Percentiles rank a stretch among this genome's conserved stretches.
Conservation (phyloP, 1,140 invertebrate genomes). For the Diorhabda carinulata region DNA sequence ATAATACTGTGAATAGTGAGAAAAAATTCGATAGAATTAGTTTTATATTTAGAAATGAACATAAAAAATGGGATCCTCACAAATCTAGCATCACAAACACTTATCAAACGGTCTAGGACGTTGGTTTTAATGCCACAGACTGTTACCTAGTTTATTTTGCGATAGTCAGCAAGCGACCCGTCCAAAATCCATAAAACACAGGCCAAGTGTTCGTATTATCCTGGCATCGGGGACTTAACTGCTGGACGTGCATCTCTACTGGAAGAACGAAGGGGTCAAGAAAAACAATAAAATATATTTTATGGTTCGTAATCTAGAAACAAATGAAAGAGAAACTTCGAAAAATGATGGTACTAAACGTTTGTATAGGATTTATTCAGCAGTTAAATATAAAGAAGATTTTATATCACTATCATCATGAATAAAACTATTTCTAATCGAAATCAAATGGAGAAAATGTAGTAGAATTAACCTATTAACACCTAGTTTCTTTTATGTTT, state of each 20-base stretch:
- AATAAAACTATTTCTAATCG: too few species aligned
- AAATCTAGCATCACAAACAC: constrained; percentile 3
- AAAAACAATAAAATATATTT: constrained; percentile 34
- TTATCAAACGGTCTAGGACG: constrained; percentile 8
- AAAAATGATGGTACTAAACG: constrained; percentile 23
- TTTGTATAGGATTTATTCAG: constrained; percentile 21
- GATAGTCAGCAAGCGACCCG: constrained; percentile 33
- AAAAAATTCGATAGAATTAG: too few species aligned
- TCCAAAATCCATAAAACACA: constrained; percentile 33
- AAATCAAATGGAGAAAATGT: too few species aligned
- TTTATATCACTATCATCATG: too few species aligned
- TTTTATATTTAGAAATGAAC: too few species aligned
- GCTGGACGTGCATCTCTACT: constrained; percentile 25
- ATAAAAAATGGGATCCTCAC: neutral
- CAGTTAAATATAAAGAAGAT: neutral
- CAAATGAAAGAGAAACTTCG: neutral
- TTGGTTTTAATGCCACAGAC: constrained; percentile 33
- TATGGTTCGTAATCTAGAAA: constrained; percentile 22
- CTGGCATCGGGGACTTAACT: constrained; percentile 31
- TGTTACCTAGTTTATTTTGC: constrained; percentile 39
- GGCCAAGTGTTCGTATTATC: constrained; percentile 32
- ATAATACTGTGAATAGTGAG: too few species aligned
- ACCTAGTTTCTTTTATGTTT: too few species aligned
- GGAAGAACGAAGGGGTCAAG: constrained; percentile 26
- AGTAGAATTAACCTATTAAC: too few species aligned